Percentiles rank a stretch among this genome's conserved stretches.
phyloP scores from a whole-genome alignment of 1,140 invertebrate species.

The Lasioglossum baleicum region DNA sequence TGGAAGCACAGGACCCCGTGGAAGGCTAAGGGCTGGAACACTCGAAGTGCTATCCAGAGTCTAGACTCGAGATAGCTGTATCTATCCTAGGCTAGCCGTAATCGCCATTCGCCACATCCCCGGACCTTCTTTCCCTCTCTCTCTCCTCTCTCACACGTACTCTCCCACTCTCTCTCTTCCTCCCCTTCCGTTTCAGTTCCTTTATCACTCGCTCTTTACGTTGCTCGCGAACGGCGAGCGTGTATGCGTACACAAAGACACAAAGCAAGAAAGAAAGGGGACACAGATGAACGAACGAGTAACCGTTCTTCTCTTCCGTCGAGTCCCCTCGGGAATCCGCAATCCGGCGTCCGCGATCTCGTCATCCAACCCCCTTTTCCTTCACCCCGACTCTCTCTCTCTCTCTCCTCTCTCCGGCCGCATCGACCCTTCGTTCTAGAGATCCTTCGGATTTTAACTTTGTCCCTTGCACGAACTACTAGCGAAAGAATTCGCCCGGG shows the following conservation, averaged over 20 bases:
- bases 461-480: too few relatives aligned
- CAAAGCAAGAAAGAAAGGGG: not conserved
- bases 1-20: too few relatives aligned
- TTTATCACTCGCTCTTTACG: not conserved
- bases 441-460: constrained; percentile 60
- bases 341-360: constrained; percentile 60
- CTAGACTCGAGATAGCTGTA: constrained; percentile 64
- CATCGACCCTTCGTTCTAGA: constrained; percentile 33
- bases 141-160: not conserved
- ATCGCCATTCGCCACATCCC: constrained; percentile 71
- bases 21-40: too few relatives aligned
- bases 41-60: too few relatives aligned
- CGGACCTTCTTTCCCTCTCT: constrained; percentile 21
- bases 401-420: too few relatives aligned
- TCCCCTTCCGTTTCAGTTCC: not conserved
- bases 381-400: not conserved
- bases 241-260: not conserved
- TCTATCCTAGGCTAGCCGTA: constrained; percentile 70
- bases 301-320: constrained; percentile 34
- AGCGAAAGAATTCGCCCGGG: too few relatives aligned
- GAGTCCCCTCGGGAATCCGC: constrained; percentile 50
- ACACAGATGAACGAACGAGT: constrained; percentile 25
- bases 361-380: constrained; percentile 33
- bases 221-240: too few relatives aligned
- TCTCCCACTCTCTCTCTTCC: not conserved